Evolutionary conservation across 2,113 vertebrate species (phyloP), one percentile per base, ranked within the genome.

Genomic region (Siniperca knerii): DNA sequence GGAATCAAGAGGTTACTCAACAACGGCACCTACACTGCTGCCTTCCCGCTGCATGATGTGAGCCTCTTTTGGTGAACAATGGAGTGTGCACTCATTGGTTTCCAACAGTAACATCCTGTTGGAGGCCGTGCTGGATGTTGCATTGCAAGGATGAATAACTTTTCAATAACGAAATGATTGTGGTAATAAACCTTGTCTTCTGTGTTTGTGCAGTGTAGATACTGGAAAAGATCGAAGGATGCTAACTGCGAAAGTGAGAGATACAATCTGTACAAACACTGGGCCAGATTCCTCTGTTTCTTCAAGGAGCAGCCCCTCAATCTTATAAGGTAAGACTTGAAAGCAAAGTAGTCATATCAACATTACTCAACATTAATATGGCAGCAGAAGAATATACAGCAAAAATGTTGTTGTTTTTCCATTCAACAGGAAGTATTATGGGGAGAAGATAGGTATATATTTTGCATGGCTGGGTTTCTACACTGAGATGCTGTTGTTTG

Each of bases 391-490:
- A 42, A 50, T 29, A 37, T 54, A 65, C 25, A 57, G 6, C n/a
- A 73, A 52, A 7, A 58, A 16, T 72, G 13, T 44, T 80, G 3
- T 48, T 72, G 6, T 76, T 25, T 77, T 71, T 85, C 67, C 21
- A 58, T 66, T 81, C 29, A 86, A 88, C 92, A 99, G 98, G 93
- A 97, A 98, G 75, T 99, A 99, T 81, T 99, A 97, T 20, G 98
- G 98, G 48, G 98, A 99, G 94, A 99, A 98, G 95, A 98, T 99
- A 69, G 98, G 97, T 7, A 97, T 99, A 92, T 99, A 99, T 92
- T 99, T 99, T 94, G 98, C 98, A 21, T 99, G 98, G 97, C 94
- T 99, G 8, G 98, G 98, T 66, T 99, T 97, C 94, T 99, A 99
- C 94, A 99, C 98, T 0, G 97, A 99, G 93, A 99, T 99, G 98